Evolutionary conservation across 2,888 invertebrate genomes (phyloP).

Genomic region (Nomada ferruginata): DNA sequence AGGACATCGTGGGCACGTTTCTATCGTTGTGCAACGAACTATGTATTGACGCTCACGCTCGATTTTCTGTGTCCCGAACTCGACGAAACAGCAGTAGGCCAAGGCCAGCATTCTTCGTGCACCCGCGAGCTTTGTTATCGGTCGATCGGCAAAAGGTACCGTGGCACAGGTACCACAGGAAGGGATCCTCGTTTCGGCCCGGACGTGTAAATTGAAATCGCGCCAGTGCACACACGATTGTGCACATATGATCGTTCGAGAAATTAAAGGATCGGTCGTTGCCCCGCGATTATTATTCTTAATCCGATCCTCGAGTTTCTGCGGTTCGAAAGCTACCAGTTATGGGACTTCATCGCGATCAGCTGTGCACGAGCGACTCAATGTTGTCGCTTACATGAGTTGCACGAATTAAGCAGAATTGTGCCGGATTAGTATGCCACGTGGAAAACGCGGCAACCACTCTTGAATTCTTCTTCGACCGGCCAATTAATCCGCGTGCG

Average conservation of each 20-base stretch:
- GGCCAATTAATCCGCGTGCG: constrained; percentile 2
- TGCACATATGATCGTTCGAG: no score
- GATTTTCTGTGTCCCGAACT: constrained; percentile 2
- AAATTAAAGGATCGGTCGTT: neutral
- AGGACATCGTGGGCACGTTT: constrained; percentile 37
- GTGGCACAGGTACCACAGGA: no score
- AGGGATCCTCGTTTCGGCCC: neutral
- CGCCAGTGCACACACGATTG: no score
- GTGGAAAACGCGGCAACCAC: constrained; percentile 38
- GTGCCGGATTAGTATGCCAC: constrained; percentile 37
- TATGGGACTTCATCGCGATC: constrained; percentile 27
- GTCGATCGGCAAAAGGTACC: constrained; percentile 1
- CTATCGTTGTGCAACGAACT: constrained; percentile 44
- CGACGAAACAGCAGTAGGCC: constrained; percentile 60
- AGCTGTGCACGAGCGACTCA: constrained; percentile 53
- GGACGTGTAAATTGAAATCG: no score
- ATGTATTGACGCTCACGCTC: constrained; percentile 15
- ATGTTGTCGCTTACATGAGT: constrained; percentile 53
- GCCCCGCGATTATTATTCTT: neutral
- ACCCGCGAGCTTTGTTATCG: constrained; percentile 23
- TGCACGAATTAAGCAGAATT: constrained; percentile 25
- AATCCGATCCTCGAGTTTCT: neutral
- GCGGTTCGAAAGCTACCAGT: neutral
- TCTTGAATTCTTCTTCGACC: constrained; percentile 31
- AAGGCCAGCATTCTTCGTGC: constrained; percentile 48